Conservation (phyloP, 2,113 vertebrate genomes). For the Coptodon rendalli region DNA sequence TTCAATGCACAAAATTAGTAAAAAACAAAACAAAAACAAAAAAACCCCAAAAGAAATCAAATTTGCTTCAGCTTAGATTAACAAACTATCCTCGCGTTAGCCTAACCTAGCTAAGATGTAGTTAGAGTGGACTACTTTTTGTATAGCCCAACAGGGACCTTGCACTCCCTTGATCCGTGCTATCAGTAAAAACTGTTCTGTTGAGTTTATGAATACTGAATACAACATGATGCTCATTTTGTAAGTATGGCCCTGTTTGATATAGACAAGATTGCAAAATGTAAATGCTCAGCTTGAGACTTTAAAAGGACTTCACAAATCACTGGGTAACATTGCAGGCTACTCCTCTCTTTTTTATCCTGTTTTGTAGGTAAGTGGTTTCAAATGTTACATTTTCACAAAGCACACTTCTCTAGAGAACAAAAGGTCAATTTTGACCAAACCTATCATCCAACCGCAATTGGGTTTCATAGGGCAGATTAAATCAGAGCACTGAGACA, state of each 20-base stretch:
- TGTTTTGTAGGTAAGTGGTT: background rate
- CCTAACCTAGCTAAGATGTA: background rate
- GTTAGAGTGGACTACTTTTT: background rate
- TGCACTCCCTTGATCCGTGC: rapidly evolving
- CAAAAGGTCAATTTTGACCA: background rate
- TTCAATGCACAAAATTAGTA: background rate
- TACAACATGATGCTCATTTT: background rate
- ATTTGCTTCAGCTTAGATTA: background rate
- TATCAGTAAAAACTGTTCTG: background rate
- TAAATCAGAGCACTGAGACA: background rate
- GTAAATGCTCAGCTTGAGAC: background rate
- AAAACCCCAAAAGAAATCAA: background rate
- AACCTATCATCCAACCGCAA: background rate
- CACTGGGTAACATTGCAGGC: background rate
- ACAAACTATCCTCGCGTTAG: background rate
- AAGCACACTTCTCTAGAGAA: background rate
- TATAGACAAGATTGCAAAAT: background rate
- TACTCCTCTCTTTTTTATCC: background rate
- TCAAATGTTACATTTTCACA: background rate
- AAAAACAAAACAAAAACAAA: background rate
- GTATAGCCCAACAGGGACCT: background rate
- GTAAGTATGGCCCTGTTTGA: background rate
- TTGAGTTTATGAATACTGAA: background rate
- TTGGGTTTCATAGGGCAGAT: background rate
- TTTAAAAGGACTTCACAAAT: background rate